Conservation (phyloP, 2,113 vertebrate species). For the Channa argus region DNA sequence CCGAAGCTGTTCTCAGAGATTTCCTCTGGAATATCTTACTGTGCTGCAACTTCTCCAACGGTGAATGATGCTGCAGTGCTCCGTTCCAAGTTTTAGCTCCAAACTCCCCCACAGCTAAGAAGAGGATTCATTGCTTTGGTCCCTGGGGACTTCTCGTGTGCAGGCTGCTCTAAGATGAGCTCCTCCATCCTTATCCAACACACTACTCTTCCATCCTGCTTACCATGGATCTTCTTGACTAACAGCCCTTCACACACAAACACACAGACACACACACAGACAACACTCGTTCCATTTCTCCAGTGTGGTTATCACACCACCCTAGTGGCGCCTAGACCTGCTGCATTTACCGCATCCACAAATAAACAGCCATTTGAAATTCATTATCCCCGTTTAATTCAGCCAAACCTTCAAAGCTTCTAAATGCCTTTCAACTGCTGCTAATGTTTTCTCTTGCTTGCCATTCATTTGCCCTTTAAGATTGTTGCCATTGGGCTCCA, state of each 20-base stretch:
- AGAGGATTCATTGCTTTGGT: conserved; percentile 25
- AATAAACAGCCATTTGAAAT: conserved; percentile 57
- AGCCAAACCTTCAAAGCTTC: conserved; percentile 49
- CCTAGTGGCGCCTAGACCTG: conserved; percentile 25
- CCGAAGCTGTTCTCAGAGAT: neutral
- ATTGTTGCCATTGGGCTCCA: conserved; percentile 51
- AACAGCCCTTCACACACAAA: conserved; percentile 1
- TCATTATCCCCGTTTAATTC: conserved; percentile 64
- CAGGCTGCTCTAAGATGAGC: conserved; percentile 45
- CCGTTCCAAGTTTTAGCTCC: conserved; percentile 22
- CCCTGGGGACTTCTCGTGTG: conserved; percentile 46
- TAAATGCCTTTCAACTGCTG: conserved; percentile 58
- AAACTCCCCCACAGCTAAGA: conserved; percentile 41
- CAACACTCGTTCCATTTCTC: conserved; percentile 11
- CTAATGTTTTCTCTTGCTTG: conserved; percentile 53
- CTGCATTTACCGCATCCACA: conserved; percentile 29
- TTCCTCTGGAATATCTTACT: neutral
- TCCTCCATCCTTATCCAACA: conserved; percentile 44
- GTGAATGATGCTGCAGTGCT: conserved; percentile 12
- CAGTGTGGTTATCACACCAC: conserved; percentile 37
- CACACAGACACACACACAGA: conserved; percentile 6
- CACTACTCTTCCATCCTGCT: conserved; percentile 51
- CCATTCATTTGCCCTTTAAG: conserved; percentile 59
- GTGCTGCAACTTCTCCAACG: conserved; percentile 3
- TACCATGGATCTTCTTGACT: conserved; percentile 45